Percentiles rank a stretch among this genome's conserved stretches.
These are phyloP conservation scores for Watsonalla binaria DNA, from an alignment of 2,888 invertebrate genomes.

Conservation along the genomic window DNA sequence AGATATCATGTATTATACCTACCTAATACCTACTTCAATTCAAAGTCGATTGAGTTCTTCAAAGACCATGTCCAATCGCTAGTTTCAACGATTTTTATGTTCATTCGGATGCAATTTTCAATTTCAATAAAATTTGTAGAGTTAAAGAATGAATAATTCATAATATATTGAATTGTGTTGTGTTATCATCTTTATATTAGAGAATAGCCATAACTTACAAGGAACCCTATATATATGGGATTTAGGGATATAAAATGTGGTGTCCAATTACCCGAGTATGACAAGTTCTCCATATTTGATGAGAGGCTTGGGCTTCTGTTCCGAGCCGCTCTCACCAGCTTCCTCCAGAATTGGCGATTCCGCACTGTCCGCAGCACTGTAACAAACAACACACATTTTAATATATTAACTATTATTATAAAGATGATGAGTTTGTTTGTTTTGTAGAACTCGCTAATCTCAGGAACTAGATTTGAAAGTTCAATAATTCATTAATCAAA, in stretches of 20 bases:
- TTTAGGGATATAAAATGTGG: background rate
- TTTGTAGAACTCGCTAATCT: no score
- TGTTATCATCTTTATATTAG: background rate
- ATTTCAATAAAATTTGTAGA: no score
- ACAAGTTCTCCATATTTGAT: constrained; percentile 96
- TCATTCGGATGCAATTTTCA: no score
- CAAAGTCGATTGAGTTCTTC: no score
- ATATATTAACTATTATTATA: background rate
- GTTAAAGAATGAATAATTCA: background rate
- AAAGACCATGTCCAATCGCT: no score
- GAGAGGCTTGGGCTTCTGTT: constrained; percentile 86
- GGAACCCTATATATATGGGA: no score
- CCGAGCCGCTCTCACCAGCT: constrained; percentile 85
- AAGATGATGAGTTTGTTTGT: background rate
- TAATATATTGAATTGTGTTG: constrained; percentile 3
- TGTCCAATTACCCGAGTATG: constrained; percentile 89
- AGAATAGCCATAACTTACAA: no score
- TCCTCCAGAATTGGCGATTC: constrained; percentile 89
- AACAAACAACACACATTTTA: constrained; percentile 28
- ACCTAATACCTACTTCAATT: no score
- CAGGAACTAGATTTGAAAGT: no score
- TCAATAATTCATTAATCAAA: no score
- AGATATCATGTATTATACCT: no score
- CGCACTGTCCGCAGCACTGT: constrained; percentile 77
- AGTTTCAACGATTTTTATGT: no score